Percentiles rank a stretch among this genome's conserved stretches.
These are phyloP conservation scores for Cosmorhoe ocellata DNA, from an alignment of 2,888 invertebrate genomes.

Conservation along the genomic window DNA sequence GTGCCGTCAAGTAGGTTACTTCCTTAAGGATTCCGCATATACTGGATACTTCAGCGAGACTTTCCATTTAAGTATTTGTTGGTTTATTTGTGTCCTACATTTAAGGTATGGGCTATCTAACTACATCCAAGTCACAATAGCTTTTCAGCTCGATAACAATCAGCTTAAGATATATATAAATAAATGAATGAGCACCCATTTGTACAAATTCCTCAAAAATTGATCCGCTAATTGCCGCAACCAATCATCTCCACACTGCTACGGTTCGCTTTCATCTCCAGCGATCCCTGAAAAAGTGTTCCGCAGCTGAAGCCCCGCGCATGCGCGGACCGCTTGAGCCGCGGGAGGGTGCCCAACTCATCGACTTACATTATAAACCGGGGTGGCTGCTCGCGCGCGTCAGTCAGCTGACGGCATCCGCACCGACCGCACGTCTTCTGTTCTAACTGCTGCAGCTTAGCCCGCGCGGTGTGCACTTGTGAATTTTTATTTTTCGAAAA, in stretches of 20 bases:
- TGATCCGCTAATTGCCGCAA: constrained; percentile 10
- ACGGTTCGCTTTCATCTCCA: constrained; percentile 21
- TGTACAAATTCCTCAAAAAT: background rate
- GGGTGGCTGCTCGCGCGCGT: constrained; percentile 71
- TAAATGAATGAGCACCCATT: no score
- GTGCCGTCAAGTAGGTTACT: background rate
- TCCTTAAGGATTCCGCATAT: background rate
- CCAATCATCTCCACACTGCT: constrained; percentile 7
- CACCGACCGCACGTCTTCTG: constrained; percentile 52
- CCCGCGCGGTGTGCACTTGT: constrained; percentile 58
- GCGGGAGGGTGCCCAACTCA: constrained; percentile 78
- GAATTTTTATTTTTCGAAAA: constrained; percentile 44
- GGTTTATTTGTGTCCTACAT: no score
- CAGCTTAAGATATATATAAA: no score
- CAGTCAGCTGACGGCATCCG: constrained; percentile 79
- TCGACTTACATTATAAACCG: constrained; percentile 69
- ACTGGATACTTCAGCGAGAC: no score
- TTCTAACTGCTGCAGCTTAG: constrained; percentile 35
- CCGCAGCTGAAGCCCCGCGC: constrained; percentile 53
- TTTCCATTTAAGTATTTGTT: no score
- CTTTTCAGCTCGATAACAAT: background rate
- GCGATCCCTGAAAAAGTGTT: constrained; percentile 32
- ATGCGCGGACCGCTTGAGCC: constrained; percentile 58
- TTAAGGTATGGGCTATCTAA: no score
- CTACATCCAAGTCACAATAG: no score